Percentiles rank a stretch among this genome's conserved stretches.
These are phyloP conservation scores for Oenanthe melanoleuca DNA, from an alignment of 2,113 vertebrate species.

Conservation along the genomic window DNA sequence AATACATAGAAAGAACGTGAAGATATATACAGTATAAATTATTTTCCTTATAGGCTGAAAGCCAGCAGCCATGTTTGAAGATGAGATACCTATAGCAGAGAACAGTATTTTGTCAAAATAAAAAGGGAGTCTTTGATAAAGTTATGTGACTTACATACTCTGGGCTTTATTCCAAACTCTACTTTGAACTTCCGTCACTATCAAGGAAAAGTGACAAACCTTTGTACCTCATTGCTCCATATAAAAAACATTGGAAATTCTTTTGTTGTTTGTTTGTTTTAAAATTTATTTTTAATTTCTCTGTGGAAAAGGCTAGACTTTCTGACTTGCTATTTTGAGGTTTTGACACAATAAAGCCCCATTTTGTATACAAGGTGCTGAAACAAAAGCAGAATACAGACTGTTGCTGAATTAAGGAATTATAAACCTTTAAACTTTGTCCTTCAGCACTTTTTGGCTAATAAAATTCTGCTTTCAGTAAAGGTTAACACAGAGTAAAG, in stretches of 20 bases:
- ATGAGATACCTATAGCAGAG: background rate
- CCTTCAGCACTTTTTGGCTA: background rate
- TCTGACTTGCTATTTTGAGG: background rate
- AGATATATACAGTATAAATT: background rate
- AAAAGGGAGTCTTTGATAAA: background rate
- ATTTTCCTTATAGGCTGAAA: constrained; percentile 16
- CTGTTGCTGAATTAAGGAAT: background rate
- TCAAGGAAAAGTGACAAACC: background rate
- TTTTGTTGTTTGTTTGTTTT: background rate
- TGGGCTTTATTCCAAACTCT: background rate
- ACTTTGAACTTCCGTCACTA: background rate
- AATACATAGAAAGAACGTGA: background rate
- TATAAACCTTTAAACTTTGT: background rate
- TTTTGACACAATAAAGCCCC: background rate
- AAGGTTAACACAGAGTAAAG: background rate
- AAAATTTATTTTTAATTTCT: background rate
- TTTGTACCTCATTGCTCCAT: background rate
- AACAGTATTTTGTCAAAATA: background rate
- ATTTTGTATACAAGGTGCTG: background rate
- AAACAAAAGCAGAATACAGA: background rate
- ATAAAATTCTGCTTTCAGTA: background rate
- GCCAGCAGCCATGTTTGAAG: background rate
- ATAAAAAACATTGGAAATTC: background rate
- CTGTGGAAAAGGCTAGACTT: background rate
- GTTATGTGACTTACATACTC: background rate